phyloP scores from a whole-genome alignment of 2,113 vertebrate genomes.

The Holacanthus passer region DNA sequence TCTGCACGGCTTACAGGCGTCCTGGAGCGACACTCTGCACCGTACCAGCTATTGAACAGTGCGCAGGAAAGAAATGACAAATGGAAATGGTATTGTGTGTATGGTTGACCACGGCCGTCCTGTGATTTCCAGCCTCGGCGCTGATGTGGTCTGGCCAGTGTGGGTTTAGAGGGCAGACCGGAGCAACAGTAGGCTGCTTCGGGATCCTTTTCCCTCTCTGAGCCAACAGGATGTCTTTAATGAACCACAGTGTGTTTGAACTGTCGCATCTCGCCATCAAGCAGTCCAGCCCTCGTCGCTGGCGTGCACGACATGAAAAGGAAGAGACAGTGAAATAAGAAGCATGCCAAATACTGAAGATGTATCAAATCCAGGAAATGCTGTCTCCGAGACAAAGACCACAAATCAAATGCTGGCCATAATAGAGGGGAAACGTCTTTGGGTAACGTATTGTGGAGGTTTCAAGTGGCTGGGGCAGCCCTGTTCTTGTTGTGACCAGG shows the following conservation, averaged over 20 bases:
- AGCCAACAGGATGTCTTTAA: constrained; percentile 80
- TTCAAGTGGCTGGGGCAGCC: constrained; percentile 37
- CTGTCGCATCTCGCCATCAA: constrained; percentile 69
- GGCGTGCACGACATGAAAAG: constrained; percentile 49
- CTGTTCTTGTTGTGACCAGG: constrained; percentile 13
- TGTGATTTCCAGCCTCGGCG: constrained; percentile 67
- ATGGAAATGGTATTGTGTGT: constrained; percentile 73
- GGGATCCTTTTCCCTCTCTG: constrained; percentile 51
- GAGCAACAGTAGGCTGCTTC: constrained; percentile 63
- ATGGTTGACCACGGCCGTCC: constrained; percentile 65
- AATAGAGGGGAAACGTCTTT: constrained; percentile 18
- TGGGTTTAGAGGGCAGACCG: constrained; percentile 72
- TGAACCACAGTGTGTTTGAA: constrained; percentile 78
- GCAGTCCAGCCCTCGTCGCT: constrained; percentile 38
- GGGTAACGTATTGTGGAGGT: constrained; percentile 39
- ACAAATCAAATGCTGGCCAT: constrained; percentile 59
- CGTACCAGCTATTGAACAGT: constrained; percentile 41
- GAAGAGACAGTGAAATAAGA: constrained; percentile 56
- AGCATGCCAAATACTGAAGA: constrained; percentile 38
- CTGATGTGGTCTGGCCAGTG: constrained; percentile 76
- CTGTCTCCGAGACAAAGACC: constrained; percentile 41
- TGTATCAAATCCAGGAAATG: constrained; percentile 60
- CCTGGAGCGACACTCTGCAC: constrained; percentile 35
- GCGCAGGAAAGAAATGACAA: constrained; percentile 62
- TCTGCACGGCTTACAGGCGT: constrained; percentile 46